Evolutionary conservation across 53 echinoderm and acorn worm species (phyloP).

Genomic region (Zoroaster sp.): DNA sequence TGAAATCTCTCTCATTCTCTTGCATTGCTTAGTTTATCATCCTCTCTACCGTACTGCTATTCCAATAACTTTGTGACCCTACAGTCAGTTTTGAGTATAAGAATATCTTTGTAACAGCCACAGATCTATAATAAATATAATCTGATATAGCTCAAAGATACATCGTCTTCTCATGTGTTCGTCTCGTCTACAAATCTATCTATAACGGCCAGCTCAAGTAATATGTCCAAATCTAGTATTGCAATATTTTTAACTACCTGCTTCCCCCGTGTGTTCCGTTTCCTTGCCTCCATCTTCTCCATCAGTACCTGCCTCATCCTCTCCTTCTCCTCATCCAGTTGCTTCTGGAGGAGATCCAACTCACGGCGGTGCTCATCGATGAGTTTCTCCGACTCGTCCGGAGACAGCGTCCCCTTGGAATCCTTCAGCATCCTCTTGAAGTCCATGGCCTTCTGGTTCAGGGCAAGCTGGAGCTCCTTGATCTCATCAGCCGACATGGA

Average conservation of each 20-base stretch:
- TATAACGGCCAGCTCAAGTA: no score
- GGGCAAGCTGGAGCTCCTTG: conserved; percentile 85
- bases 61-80: no score
- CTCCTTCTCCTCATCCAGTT: conserved; percentile 58
- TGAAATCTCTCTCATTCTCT: no score
- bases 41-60: no score
- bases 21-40: no score
- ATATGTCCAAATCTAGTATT: neutral
- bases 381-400: conserved; percentile 40
- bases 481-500: conserved; percentile 79
- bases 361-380: conserved; percentile 53
- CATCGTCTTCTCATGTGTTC: no score
- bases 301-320: conserved; percentile 42
- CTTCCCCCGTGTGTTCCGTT: neutral
- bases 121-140: no score
- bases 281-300: conserved; percentile 51
- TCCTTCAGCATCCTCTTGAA: conserved; percentile 75
- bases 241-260: conserved; percentile 15
- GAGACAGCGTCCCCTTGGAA: conserved; percentile 38
- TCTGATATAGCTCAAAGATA: no score
- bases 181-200: no score
- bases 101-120: no score
- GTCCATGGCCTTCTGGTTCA: conserved; percentile 77
- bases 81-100: no score
- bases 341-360: conserved; percentile 46